These are phyloP conservation scores for Diplazon laetatorius DNA, from an alignment of 2,888 invertebrate genomes.

Conservation along the genomic window DNA sequence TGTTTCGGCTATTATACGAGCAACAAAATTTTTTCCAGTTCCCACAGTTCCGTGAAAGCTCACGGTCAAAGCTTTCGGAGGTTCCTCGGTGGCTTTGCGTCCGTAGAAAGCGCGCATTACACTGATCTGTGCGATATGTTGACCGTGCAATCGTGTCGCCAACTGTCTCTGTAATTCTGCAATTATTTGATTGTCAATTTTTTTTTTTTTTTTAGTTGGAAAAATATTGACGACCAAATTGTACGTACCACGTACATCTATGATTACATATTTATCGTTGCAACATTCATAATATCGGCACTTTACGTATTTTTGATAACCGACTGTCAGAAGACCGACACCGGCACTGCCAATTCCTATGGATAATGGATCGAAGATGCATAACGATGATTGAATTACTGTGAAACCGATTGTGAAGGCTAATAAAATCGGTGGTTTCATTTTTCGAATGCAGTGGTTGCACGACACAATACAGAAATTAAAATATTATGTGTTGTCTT, in stretches of 20 bases:
- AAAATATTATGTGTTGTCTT: too few species aligned
- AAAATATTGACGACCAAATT: background rate
- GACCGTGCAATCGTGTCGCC: slow-evolving; percentile 86
- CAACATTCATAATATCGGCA: slow-evolving; percentile 49
- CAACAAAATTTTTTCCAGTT: slow-evolving; percentile 96
- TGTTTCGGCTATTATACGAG: slow-evolving; percentile 89
- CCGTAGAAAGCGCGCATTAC: slow-evolving; percentile 87
- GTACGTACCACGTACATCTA: slow-evolving; percentile 40
- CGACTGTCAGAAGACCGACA: slow-evolving; percentile 31
- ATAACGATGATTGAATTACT: slow-evolving; percentile 11
- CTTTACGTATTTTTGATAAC: slow-evolving; percentile 43
- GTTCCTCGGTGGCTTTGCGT: slow-evolving; percentile 84
- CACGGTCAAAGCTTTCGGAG: slow-evolving; percentile 93
- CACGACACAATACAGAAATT: too few species aligned
- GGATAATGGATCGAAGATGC: slow-evolving; percentile 44
- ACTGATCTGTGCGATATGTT: slow-evolving; percentile 90
- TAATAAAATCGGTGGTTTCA: slow-evolving; percentile 9
- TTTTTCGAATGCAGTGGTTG: slow-evolving; percentile 4
- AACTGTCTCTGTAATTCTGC: slow-evolving; percentile 47
- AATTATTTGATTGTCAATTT: too few species aligned
- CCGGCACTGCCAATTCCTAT: slow-evolving; percentile 37
- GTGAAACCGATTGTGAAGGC: background rate
- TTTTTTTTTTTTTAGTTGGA: too few species aligned
- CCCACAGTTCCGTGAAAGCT: slow-evolving; percentile 98
- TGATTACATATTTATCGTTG: slow-evolving; percentile 45